Evolutionary conservation across 1,140 invertebrate species (phyloP).

Genomic region (Lepidurus packardi): DNA sequence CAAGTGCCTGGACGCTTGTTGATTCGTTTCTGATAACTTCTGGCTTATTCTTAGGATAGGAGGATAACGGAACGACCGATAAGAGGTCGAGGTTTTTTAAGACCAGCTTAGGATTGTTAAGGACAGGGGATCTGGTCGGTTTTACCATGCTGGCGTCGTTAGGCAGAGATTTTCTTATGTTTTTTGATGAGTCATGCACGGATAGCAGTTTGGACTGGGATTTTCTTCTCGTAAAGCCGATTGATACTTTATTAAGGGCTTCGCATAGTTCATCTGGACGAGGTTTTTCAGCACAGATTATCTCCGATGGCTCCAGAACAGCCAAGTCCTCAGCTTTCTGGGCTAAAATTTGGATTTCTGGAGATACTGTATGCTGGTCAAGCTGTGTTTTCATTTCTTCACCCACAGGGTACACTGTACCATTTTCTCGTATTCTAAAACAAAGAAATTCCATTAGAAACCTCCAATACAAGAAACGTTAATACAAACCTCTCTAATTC

Average conservation of each 20-base stretch:
- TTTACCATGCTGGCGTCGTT: neutral
- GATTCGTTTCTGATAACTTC: neutral
- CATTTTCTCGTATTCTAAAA: neutral
- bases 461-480: no score
- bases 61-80: neutral
- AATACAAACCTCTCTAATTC: constrained; percentile 8
- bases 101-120: neutral
- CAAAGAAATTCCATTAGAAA: neutral
- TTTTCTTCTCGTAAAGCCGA: neutral
- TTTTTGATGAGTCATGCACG: constrained; percentile 1
- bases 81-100: neutral
- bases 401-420: neutral
- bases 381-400: neutral
- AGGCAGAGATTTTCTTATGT: neutral
- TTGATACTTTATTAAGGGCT: neutral
- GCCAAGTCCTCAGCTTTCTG: neutral
- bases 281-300: neutral
- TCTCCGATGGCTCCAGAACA: neutral
- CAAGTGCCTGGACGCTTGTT: neutral
- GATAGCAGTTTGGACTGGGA: neutral
- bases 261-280: neutral
- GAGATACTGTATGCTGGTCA: neutral
- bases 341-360: neutral
- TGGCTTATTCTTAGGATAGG: neutral
- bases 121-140: neutral